Conservation (phyloP, 2,113 vertebrate genomes). For the Fulmarus glacialis region DNA sequence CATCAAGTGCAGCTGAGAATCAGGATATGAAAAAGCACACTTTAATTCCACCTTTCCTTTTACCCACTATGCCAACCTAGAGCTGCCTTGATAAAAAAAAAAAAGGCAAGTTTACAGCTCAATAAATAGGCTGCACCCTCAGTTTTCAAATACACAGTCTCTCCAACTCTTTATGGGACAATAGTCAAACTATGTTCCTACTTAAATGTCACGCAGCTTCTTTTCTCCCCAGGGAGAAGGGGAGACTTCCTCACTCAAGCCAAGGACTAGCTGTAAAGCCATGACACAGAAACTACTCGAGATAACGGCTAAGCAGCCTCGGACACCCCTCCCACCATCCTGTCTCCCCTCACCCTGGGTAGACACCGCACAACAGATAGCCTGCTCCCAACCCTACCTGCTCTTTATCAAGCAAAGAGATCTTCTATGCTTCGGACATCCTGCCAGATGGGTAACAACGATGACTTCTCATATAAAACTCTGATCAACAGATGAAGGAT, state of each 20-base stretch:
- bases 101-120: neutral
- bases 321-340: neutral
- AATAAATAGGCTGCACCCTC: neutral
- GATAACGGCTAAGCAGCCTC: neutral
- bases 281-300: neutral
- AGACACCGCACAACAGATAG: neutral
- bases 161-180: neutral
- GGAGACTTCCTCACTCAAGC: neutral
- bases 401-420: neutral
- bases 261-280: neutral
- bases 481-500: conserved; percentile 27
- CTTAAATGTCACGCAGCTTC: neutral
- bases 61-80: neutral
- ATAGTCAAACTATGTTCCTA: neutral
- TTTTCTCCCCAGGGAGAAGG: neutral
- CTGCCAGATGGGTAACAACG: neutral
- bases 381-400: neutral
- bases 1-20: neutral
- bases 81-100: neutral
- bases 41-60: neutral
- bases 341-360: fast-evolving
- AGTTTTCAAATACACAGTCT: neutral
- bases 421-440: neutral
- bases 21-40: neutral
- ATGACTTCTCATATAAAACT: neutral